Percentiles rank a stretch among this genome's conserved stretches.
These are phyloP conservation scores for Desmophyllum pertusum DNA, from an alignment of 92 coral and sea anemone species.

Conservation along the genomic window DNA sequence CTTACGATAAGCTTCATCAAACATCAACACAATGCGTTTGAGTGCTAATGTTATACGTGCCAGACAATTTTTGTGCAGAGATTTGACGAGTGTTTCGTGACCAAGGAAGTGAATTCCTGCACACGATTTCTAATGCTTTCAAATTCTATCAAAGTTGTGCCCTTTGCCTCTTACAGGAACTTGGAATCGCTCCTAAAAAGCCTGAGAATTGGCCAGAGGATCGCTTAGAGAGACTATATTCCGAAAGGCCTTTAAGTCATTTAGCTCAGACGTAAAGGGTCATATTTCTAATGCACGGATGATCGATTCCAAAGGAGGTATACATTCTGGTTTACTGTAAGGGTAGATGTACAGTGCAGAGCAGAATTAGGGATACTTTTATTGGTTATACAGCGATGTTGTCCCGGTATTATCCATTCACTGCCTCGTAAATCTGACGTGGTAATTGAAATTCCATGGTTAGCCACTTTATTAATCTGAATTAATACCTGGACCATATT, in stretches of 20 bases:
- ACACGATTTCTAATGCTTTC: conserved; percentile 1
- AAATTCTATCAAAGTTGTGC: neutral
- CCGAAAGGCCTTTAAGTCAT: neutral
- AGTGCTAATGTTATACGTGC: conserved; percentile 34
- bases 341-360: neutral
- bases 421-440: no score
- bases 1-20: conserved; percentile 6
- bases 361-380: no score
- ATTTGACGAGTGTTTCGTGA: conserved; percentile 41
- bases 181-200: neutral
- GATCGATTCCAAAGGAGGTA: neutral
- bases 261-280: conserved; percentile 13
- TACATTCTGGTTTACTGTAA: neutral
- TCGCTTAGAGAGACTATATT: neutral
- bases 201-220: neutral
- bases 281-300: conserved; percentile 22
- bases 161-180: neutral
- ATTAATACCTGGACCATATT: no score
- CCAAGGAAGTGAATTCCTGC: conserved; percentile 37
- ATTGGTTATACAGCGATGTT: neutral
- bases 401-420: no score
- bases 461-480: no score
- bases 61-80: conserved; percentile 19
- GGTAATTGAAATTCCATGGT: no score
- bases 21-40: conserved; percentile 23